Evolutionary conservation across 2,888 invertebrate genomes (phyloP).

Genomic region (Esperia sulphurella): DNA sequence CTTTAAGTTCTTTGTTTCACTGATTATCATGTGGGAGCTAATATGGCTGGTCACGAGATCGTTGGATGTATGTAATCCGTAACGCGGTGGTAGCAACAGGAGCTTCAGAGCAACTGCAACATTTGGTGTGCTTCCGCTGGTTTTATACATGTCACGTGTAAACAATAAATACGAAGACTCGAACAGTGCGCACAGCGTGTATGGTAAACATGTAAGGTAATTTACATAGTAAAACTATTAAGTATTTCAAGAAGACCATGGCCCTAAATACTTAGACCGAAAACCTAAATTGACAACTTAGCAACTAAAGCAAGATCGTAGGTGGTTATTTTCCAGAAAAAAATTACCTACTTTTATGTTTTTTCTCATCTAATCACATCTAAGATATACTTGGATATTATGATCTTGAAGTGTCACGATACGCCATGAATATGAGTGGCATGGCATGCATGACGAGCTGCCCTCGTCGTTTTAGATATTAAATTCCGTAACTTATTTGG

Average conservation of each 20-base stretch:
- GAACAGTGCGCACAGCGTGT: slow-evolving; percentile 23
- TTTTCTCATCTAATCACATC: too few relatives aligned
- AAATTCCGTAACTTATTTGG: neutral
- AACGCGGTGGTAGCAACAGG: slow-evolving; percentile 18
- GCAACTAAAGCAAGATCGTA: neutral
- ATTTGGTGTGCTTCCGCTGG: slow-evolving; percentile 29
- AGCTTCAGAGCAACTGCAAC: slow-evolving; percentile 35
- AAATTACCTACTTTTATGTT: too few relatives aligned
- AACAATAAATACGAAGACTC: slow-evolving; percentile 37
- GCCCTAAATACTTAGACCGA: slow-evolving; percentile 9
- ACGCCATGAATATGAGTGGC: neutral
- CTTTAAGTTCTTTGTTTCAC: slow-evolving; percentile 36
- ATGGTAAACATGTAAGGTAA: slow-evolving; percentile 26
- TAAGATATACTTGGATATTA: neutral
- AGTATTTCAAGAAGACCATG: slow-evolving; percentile 15
- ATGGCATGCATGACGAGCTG: neutral
- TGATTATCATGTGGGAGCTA: slow-evolving; percentile 37
- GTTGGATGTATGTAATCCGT: slow-evolving; percentile 16
- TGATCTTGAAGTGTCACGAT: neutral
- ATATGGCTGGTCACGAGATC: slow-evolving; percentile 29
- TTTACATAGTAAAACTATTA: slow-evolving; percentile 29
- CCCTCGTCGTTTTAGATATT: slow-evolving; percentile 2
- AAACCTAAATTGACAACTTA: neutral
- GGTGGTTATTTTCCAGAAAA: too few relatives aligned
- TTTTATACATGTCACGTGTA: slow-evolving; percentile 50